Evolutionary conservation across 2,888 invertebrate species (phyloP).

Genomic region (Tenthredo notha): DNA sequence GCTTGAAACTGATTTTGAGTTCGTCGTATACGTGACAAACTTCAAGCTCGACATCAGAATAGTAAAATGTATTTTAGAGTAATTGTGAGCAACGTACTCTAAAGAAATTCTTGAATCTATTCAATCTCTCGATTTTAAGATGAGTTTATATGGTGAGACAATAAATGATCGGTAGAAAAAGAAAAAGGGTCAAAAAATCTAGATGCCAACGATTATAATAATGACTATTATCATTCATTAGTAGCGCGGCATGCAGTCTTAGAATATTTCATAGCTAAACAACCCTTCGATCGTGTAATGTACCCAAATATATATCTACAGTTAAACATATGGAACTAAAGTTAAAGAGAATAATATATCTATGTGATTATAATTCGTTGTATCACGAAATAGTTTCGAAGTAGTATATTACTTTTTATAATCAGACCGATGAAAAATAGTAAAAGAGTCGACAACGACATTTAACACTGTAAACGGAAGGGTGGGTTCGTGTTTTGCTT

Average conservation of each 20-base stretch:
- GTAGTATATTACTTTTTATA: not conserved
- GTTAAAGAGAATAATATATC: not conserved
- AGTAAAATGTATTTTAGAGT: not conserved
- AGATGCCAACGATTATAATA: not conserved
- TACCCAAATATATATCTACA: not conserved
- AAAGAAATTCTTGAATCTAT: not conserved
- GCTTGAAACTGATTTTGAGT: not conserved
- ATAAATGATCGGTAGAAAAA: too few species aligned
- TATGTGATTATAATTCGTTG: not conserved
- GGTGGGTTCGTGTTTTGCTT: conserved; percentile 6
- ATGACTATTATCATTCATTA: not conserved
- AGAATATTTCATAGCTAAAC: conserved; percentile 10
- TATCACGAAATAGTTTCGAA: conserved; percentile 10
- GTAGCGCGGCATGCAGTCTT: not conserved
- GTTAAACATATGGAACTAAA: not conserved
- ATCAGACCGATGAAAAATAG: not conserved
- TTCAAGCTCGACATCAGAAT: not conserved
- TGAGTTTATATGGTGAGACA: not conserved
- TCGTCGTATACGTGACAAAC: not conserved
- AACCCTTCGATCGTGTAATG: not conserved
- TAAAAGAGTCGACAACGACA: not conserved
- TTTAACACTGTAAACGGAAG: conserved; percentile 3
- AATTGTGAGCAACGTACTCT: not conserved
- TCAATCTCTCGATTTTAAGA: not conserved
- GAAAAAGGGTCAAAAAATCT: not conserved